Evolutionary conservation across 1,140 invertebrate species (phyloP).

Genomic region (Lordiphosa stackelbergi): DNA sequence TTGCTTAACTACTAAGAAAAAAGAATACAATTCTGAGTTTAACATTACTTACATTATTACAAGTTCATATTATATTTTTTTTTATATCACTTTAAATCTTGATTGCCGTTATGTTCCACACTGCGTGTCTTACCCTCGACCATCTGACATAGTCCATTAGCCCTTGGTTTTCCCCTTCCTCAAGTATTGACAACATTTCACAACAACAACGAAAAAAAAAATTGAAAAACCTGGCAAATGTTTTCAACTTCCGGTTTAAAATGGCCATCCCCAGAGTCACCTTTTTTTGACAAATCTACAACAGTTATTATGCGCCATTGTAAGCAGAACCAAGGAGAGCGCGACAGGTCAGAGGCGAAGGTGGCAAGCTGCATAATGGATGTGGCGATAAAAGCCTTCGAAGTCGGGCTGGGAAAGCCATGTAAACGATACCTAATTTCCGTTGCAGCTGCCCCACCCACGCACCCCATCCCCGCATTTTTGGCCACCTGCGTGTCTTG

Average conservation of each 20-base stretch:
- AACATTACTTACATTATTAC: no score
- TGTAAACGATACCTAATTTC: conserved; percentile 74
- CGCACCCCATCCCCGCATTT: neutral
- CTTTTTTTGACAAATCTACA: conserved; percentile 68
- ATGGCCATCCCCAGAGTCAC: conserved; percentile 55
- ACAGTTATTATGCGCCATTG: conserved; percentile 47
- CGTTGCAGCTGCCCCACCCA: conserved; percentile 31
- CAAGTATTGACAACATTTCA: conserved; percentile 29
- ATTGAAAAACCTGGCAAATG: conserved; percentile 48
- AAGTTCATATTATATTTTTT: no score
- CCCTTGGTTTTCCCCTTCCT: neutral
- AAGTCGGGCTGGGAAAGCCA: conserved; percentile 32
- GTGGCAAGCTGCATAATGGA: conserved; percentile 53
- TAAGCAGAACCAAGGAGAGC: conserved; percentile 12
- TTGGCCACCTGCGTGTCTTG: conserved; percentile 34
- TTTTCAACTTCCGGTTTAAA: conserved; percentile 71
- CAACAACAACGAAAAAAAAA: conserved; percentile 11
- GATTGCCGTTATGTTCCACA: no score
- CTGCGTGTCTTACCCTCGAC: no score
- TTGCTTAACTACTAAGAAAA: no score
- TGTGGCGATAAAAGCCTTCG: conserved; percentile 39
- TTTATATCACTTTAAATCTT: no score
- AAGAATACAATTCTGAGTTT: no score
- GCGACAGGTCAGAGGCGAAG: conserved; percentile 9
- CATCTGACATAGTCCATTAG: conserved; percentile 17